phyloP scores from a whole-genome alignment of 2,113 vertebrate genomes.

The Neomonachus schauinslandi region DNA sequence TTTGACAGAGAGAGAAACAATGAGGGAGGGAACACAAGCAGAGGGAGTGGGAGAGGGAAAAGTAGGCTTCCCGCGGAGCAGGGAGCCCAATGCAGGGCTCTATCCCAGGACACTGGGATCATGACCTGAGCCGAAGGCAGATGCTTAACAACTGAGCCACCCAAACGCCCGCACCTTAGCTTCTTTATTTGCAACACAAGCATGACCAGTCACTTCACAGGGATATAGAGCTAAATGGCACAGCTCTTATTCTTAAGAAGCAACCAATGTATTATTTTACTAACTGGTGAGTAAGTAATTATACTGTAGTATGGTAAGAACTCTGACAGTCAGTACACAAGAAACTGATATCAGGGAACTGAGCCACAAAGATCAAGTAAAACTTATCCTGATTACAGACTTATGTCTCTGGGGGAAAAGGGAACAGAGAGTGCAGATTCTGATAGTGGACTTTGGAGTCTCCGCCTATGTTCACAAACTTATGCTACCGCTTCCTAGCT shows the following conservation, averaged over 20 bases:
- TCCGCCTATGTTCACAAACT: not conserved
- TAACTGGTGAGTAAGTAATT: not conserved
- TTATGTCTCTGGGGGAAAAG: not conserved
- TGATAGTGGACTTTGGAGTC: not conserved
- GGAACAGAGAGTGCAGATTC: not conserved
- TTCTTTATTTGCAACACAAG: not conserved
- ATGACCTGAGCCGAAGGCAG: too few species aligned
- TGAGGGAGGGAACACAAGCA: too few species aligned
- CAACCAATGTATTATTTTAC: not conserved
- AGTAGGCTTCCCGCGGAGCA: too few species aligned
- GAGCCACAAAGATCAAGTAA: not conserved
- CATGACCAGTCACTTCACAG: not conserved
- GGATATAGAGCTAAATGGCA: not conserved
- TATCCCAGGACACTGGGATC: too few species aligned
- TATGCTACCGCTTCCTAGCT: not conserved
- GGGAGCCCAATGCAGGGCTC: too few species aligned
- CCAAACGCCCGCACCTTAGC: too few species aligned
- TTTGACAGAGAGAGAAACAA: too few species aligned
- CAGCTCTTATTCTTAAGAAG: not conserved
- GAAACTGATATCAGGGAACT: not conserved
- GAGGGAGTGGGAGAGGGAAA: too few species aligned
- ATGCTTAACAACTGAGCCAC: too few species aligned
- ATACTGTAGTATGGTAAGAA: not conserved
- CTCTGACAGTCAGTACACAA: not conserved
- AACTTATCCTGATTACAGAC: not conserved